Evolutionary conservation across 2,113 vertebrate genomes (phyloP).

Genomic region (Chaetura pelagica): DNA sequence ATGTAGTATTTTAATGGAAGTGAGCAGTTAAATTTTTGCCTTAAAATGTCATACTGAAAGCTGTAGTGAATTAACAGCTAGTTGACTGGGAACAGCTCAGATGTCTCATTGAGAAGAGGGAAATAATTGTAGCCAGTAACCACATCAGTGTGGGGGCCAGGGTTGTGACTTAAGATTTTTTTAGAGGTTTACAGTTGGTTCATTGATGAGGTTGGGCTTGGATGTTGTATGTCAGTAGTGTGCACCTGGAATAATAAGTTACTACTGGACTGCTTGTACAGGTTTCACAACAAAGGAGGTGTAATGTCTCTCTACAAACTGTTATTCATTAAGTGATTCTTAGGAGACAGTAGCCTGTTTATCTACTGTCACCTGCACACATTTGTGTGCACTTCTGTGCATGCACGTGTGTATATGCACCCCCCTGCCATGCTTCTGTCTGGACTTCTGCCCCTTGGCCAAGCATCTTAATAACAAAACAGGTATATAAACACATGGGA

Average conservation of each 20-base stretch:
- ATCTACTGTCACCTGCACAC: not conserved
- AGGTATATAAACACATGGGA: not conserved
- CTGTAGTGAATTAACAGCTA: not conserved
- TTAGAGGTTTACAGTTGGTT: not conserved
- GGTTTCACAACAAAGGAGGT: not conserved
- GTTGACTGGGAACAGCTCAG: not conserved
- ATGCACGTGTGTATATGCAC: rapidly evolving
- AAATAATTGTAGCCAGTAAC: not conserved
- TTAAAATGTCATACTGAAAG: not conserved
- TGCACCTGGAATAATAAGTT: not conserved
- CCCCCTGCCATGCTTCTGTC: not conserved
- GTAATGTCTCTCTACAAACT: not conserved
- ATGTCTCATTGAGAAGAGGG: not conserved
- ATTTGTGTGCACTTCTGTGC: rapidly evolving
- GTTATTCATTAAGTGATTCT: not conserved
- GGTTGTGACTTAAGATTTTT: not conserved
- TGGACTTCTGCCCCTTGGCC: not conserved
- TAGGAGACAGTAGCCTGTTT: not conserved
- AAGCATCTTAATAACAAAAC: not conserved
- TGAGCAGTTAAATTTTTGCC: not conserved
- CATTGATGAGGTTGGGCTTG: not conserved
- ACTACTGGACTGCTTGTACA: not conserved
- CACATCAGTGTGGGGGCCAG: not conserved
- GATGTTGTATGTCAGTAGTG: not conserved
- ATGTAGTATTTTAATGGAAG: not conserved